These are phyloP conservation scores for Drosophila mulleri DNA, from an alignment of 2,888 invertebrate genomes.

Conservation along the genomic window DNA sequence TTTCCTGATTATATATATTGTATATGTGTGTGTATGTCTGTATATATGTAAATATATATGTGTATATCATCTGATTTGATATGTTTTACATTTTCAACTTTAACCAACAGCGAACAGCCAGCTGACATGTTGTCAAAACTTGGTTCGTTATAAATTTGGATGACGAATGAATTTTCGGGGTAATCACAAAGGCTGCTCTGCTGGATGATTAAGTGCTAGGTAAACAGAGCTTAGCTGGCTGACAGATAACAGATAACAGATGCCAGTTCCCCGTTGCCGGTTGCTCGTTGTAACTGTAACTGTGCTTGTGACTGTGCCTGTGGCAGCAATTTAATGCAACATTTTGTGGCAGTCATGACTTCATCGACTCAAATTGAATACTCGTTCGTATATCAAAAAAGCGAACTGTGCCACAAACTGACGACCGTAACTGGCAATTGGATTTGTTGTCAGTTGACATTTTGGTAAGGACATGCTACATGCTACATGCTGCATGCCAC, in stretches of 20 bases:
- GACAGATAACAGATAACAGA: constrained; percentile 9
- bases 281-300: not conserved
- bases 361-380: constrained; percentile 22
- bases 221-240: constrained; percentile 25
- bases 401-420: constrained; percentile 17
- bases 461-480: constrained; percentile 20
- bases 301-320: not conserved
- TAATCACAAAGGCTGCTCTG: constrained; percentile 1
- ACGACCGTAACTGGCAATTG: constrained; percentile 28
- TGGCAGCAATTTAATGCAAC: constrained; percentile 8
- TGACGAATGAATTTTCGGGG: constrained; percentile 31
- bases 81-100: not conserved
- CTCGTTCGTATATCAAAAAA: not conserved
- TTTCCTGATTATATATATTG: not conserved
- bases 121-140: constrained; percentile 22
- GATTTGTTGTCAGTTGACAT: constrained; percentile 35
- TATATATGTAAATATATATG: not conserved
- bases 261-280: not conserved
- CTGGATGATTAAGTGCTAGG: constrained; percentile 10
- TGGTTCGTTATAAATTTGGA: constrained; percentile 8
- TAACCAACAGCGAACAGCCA: not conserved
- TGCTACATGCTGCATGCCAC: constrained; percentile 2
- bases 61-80: not conserved
- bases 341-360: constrained; percentile 31
- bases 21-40: not conserved